Conservation (phyloP, 2,888 invertebrate species). For the Operophtera brumata region DNA sequence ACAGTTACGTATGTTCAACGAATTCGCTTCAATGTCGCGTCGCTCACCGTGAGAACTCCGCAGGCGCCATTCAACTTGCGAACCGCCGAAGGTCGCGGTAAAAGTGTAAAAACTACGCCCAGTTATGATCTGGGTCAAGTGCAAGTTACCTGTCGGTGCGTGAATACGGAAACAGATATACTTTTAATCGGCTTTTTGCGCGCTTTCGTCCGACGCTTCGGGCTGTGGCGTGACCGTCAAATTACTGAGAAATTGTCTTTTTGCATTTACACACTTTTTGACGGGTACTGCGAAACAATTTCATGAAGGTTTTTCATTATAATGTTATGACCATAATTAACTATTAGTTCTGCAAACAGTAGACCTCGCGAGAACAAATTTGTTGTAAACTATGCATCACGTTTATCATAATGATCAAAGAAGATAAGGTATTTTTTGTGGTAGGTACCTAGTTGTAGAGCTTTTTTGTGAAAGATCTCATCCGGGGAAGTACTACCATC, state of each 20-base stretch:
- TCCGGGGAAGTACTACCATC: too few relatives aligned
- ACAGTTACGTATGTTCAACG: slow-evolving; percentile 28
- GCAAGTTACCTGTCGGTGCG: slow-evolving; percentile 34
- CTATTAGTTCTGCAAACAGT: too few relatives aligned
- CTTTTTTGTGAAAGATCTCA: too few relatives aligned
- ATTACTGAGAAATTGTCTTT: slow-evolving; percentile 12
- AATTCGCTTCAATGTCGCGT: slow-evolving; percentile 49
- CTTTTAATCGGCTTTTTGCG: slow-evolving; percentile 30
- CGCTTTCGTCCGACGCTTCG: slow-evolving; percentile 25
- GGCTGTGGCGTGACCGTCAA: slow-evolving; percentile 21
- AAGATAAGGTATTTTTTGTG: too few relatives aligned
- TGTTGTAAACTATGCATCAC: too few relatives aligned
- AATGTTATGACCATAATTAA: too few relatives aligned
- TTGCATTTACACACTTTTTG: slow-evolving; percentile 14
- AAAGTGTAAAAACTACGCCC: slow-evolving; percentile 61
- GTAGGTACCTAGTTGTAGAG: too few relatives aligned
- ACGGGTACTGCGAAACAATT: not conserved
- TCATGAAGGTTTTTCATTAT: not conserved
- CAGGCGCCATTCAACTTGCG: slow-evolving; percentile 30
- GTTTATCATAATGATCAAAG: too few relatives aligned
- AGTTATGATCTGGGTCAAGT: slow-evolving; percentile 50
- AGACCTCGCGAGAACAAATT: too few relatives aligned
- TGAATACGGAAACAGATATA: slow-evolving; percentile 33
- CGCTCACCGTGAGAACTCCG: slow-evolving; percentile 50
- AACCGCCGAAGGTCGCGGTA: slow-evolving; percentile 55